These are phyloP conservation scores for Ectemnius lituratus DNA, from an alignment of 2,888 invertebrate species.

Conservation along the genomic window DNA sequence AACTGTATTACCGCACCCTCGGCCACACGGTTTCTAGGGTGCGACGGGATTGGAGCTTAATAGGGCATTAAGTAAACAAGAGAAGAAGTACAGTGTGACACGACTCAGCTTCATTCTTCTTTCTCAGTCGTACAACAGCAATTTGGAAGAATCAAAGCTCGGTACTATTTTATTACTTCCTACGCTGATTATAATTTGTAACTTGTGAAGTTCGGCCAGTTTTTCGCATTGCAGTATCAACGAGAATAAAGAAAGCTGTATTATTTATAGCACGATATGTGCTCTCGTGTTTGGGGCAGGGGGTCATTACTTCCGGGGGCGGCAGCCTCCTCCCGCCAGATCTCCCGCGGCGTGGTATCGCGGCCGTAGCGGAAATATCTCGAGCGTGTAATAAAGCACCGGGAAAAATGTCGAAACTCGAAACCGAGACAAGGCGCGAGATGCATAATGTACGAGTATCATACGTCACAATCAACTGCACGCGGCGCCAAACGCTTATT, in stretches of 20 bases:
- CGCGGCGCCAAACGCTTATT: slow-evolving; percentile 72
- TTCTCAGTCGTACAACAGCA: too few species aligned
- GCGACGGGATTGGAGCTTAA: slow-evolving; percentile 29
- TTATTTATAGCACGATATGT: slow-evolving; percentile 1
- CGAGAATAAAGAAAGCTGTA: slow-evolving; percentile 8
- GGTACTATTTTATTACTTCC: too few species aligned
- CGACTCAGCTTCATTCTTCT: neutral
- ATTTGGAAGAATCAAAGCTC: too few species aligned
- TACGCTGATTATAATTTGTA: too few species aligned
- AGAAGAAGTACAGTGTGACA: neutral
- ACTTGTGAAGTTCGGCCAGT: too few species aligned
- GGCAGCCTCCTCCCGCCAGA: slow-evolving; percentile 3
- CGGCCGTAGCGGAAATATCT: slow-evolving; percentile 62
- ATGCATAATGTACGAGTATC: slow-evolving; percentile 71
- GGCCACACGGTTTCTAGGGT: slow-evolving; percentile 4
- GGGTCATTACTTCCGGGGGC: slow-evolving; percentile 3
- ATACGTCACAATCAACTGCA: slow-evolving; percentile 74
- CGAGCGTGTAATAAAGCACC: slow-evolving; percentile 70
- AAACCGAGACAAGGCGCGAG: slow-evolving; percentile 67
- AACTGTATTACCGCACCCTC: slow-evolving; percentile 12
- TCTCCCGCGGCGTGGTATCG: slow-evolving; percentile 39
- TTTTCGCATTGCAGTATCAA: neutral
- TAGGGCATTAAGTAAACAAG: slow-evolving; percentile 11
- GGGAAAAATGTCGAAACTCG: slow-evolving; percentile 72
- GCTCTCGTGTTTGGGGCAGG: slow-evolving; percentile 29